Base-by-base conservation (phyloP, 2,797 vertebrate genomes). In the Sebastiscus tertius region DNA sequence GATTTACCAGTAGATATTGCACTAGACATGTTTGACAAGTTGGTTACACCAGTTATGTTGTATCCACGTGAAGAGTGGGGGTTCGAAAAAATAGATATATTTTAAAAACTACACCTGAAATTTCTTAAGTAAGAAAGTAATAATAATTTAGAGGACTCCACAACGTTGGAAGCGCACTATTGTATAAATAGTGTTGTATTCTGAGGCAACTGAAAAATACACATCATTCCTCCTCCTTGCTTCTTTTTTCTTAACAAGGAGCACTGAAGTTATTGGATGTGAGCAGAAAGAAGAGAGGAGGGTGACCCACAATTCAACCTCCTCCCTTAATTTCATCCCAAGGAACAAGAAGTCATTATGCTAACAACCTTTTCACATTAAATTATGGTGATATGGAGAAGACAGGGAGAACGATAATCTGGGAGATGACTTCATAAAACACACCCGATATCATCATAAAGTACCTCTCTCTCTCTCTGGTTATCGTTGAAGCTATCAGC, bases 371-470 rank as follows among this genome's bases (percentile, higher is more conserved):
- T 75, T 72, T 55, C 59, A 75, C 22, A 62, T 83, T 22, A 54
- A 81, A 65, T 75, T 13, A 67, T 4, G 29, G 22, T 20, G 66
- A 64, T 61, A 0, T 13, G 55, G 49, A 75, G 65, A 80, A 72
- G 69, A 81, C 49, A 54, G 67, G 4, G 63, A 70, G 8, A 63
- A 14, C 22, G 54, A 80, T 84, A 79, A 79, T 79, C 74, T 46
- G 49, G 9, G 67, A 73, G 62, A 85, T 56, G 71, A 83, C 76
- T 87, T 85, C 75, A 78, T 86, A 85, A 91, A 91, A 81, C 59
- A 56, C 72, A 80, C 82, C 26, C 59, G 65, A 75, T 63, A 46
- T 68, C 31, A n/a, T 59, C 82, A 63, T 83, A 55, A 87, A 83
- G 68, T 4, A 8, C n/a, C 49, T 20, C 39, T 63, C 24, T 46